These are phyloP conservation scores for Vandiemenella viatica DNA, from an alignment of 2,888 invertebrate species.

Conservation along the genomic window DNA sequence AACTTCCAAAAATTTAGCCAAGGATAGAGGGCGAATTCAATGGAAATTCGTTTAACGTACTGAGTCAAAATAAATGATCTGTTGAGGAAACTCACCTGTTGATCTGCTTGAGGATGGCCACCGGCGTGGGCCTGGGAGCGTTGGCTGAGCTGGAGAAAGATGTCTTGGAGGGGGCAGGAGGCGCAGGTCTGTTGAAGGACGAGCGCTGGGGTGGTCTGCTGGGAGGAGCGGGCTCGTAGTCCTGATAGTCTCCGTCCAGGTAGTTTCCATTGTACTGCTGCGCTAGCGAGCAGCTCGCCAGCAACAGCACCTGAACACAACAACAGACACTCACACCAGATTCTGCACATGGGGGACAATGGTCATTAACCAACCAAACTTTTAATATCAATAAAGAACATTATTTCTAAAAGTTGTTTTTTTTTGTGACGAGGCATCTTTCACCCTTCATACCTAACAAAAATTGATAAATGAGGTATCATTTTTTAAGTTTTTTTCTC, in stretches of 20 bases:
- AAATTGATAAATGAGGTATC: too few species aligned
- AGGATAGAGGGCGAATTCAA: too few species aligned
- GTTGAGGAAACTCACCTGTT: conserved; percentile 42
- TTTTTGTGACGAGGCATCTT: too few species aligned
- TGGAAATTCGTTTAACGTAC: neutral
- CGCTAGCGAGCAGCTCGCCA: conserved; percentile 31
- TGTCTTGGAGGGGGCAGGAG: conserved; percentile 3
- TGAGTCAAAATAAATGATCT: neutral
- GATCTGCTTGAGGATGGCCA: conserved; percentile 74
- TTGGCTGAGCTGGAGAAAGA: conserved; percentile 20
- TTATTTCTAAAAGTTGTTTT: too few species aligned
- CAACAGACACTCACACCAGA: too few species aligned
- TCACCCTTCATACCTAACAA: too few species aligned
- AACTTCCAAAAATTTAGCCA: too few species aligned
- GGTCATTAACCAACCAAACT: too few species aligned
- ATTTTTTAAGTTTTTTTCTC: too few species aligned
- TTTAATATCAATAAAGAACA: too few species aligned
- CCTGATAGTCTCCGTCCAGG: conserved; percentile 32
- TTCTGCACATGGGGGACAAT: too few species aligned
- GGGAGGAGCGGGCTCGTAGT: conserved; percentile 24
- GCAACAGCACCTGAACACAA: too few species aligned
- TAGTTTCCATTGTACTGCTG: conserved; percentile 24
- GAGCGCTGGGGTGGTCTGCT: conserved; percentile 6
- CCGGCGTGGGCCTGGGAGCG: conserved; percentile 41
- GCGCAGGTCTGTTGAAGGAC: conserved; percentile 6